Percentiles rank a stretch among this genome's conserved stretches.
Conservation (phyloP, 2,113 vertebrate species). For the Bolborhynchus lineola region DNA sequence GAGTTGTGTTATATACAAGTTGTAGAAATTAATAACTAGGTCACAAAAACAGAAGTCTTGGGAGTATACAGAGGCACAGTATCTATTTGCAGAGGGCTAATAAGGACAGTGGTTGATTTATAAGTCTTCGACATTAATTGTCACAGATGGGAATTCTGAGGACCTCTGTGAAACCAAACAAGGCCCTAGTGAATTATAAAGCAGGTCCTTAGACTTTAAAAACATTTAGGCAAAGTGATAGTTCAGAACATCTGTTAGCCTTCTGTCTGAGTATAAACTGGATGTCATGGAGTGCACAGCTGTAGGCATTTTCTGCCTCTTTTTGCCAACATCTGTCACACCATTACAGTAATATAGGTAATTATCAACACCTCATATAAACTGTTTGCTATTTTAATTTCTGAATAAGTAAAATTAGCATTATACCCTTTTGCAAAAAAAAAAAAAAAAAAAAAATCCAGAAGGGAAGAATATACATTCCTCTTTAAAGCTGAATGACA, state of each 20-base stretch:
- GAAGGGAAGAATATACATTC: constrained; percentile 35
- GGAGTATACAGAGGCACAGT: constrained; percentile 64
- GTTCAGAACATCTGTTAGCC: constrained; percentile 88
- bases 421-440: constrained; percentile 65
- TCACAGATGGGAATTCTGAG: constrained; percentile 73
- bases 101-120: constrained; percentile 75
- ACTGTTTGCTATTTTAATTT: constrained; percentile 80
- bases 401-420: constrained; percentile 82
- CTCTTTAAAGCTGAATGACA: constrained; percentile 62
- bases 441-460: constrained; percentile 5
- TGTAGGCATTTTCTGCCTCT: constrained; percentile 88
- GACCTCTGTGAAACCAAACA: constrained; percentile 73
- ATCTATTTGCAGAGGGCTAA: constrained; percentile 72
- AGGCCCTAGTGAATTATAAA: constrained; percentile 73
- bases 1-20: constrained; percentile 62
- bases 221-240: constrained; percentile 82
- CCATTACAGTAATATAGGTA: constrained; percentile 82
- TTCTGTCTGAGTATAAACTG: constrained; percentile 78
- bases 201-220: constrained; percentile 76
- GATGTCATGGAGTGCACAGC: constrained; percentile 84
- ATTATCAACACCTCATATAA: constrained; percentile 84
- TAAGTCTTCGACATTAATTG: constrained; percentile 69
- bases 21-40: constrained; percentile 81
- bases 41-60: constrained; percentile 33
- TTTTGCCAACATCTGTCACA: constrained; percentile 92